These are phyloP conservation scores for Metopolophium dirhodum DNA, from an alignment of 1,140 invertebrate genomes.

Conservation along the genomic window DNA sequence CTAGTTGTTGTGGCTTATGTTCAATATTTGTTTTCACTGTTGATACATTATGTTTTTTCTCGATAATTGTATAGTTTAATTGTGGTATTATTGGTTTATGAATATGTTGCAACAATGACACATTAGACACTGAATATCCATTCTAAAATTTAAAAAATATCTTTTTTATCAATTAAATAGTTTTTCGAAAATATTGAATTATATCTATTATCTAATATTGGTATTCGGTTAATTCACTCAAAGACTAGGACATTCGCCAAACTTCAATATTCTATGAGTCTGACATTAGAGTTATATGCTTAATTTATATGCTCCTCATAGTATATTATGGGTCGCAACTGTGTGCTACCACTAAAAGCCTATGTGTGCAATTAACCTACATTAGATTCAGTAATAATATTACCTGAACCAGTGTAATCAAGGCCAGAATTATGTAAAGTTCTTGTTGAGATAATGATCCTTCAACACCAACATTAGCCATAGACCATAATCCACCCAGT, in stretches of 20 bases:
- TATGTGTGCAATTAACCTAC: not conserved
- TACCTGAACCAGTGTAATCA: conserved; percentile 71
- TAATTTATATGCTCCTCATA: not conserved
- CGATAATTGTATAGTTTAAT: conserved; percentile 53
- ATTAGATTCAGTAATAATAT: not conserved
- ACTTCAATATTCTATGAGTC: no score
- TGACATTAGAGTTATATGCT: not conserved
- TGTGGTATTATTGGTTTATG: conserved; percentile 57
- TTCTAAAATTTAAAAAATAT: conserved; percentile 40
- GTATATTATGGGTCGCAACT: not conserved
- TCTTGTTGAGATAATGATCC: conserved; percentile 70
- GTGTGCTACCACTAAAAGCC: not conserved
- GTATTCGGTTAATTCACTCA: not conserved
- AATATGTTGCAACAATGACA: conserved; percentile 51
- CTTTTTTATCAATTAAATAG: not conserved
- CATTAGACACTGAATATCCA: conserved; percentile 56
- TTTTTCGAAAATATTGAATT: not conserved
- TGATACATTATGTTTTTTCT: conserved; percentile 45
- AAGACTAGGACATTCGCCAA: no score
- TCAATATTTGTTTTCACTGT: conserved; percentile 45
- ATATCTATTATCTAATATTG: not conserved
- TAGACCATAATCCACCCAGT: conserved; percentile 71
- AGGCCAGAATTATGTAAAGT: conserved; percentile 69
- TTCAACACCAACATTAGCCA: conserved; percentile 69
- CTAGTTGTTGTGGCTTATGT: not conserved